Evolutionary conservation across 2,113 vertebrate species (phyloP), one percentile per base, ranked within the genome.

Genomic region (Xiphophorus maculatus): DNA sequence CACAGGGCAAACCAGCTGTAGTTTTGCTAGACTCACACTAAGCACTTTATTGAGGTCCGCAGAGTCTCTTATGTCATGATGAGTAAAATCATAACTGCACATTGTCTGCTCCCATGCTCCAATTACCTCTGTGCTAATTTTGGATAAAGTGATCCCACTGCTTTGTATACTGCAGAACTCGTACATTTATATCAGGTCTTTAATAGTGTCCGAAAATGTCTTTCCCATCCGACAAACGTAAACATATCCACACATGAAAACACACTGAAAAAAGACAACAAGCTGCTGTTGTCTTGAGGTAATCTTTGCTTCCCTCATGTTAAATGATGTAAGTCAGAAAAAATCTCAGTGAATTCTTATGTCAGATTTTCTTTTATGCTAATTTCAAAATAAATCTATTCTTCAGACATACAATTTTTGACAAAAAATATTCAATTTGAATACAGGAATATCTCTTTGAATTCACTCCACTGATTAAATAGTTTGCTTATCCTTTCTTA

Each of bases 61-160:
- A 73, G 58, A 35, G 73, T 71, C 71, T 87, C 78, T 84, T 75
- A 84, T 73, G 79, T 88, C 79, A 85, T 27, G 8, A 48, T 68
- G 69, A 79, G 75, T 83, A 79, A 82, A 82, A 82, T 73, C 70
- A 71, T 66, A 71, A 73, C 37, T 77, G 32, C 69, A 74, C 69
- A 70, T 83, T 75, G 78, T 81, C 51, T 68, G 44, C 81, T 84
- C 73, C 85, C 69, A 60, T 87, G 87, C 73, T 75, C 84, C 81
- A 80, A 80, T 84, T 82, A 84, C 77, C 80, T 85, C 67, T 22
- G n/a, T 73, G 61, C 77, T 84, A 81, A 86, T 86, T 76, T 86
- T 73, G 85, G 69, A 68, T 69, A 8, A 84, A 81, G 74, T 68
- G 65, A 83, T 87, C 83, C 79, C 66, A 40, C 33, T 72, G 66